Evolutionary conservation across 53 echinoderm and acorn worm genomes (phyloP).

Genomic region (Echinarachnius parma): DNA sequence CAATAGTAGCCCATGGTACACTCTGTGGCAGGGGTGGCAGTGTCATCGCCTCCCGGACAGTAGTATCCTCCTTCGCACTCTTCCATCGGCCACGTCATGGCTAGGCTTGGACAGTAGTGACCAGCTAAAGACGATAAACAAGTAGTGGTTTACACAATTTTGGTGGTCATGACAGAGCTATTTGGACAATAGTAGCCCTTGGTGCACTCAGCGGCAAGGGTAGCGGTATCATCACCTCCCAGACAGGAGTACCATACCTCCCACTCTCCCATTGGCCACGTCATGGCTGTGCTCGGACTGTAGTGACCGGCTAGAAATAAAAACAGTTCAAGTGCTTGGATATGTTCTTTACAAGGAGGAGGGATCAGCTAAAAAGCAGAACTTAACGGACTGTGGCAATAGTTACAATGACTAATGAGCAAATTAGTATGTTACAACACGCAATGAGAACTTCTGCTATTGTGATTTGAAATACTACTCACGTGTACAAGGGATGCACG

Average conservation of each 20-base stretch:
- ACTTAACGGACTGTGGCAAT: no score
- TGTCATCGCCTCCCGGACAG: conserved; percentile 72
- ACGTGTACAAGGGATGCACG: conserved; percentile 76
- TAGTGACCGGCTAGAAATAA: conserved; percentile 82
- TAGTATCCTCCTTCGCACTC: conserved; percentile 90
- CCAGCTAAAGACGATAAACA: no score
- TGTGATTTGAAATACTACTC: background rate
- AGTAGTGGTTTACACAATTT: no score
- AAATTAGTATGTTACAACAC: no score
- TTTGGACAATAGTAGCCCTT: conserved; percentile 89
- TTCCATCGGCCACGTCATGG: conserved; percentile 70
- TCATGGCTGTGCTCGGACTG: conserved; percentile 83
- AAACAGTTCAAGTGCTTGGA: no score
- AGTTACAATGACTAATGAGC: no score
- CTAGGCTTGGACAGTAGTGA: conserved; percentile 84
- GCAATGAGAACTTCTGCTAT: no score
- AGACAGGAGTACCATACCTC: conserved; percentile 88
- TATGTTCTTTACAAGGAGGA: no score
- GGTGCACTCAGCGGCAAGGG: conserved; percentile 72
- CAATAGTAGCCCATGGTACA: conserved; percentile 90
- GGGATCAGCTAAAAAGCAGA: no score
- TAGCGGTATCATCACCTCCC: conserved; percentile 65
- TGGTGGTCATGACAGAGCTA: conserved; percentile 58
- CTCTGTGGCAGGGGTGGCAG: conserved; percentile 69
- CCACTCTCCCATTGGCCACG: conserved; percentile 73